phyloP scores from a whole-genome alignment of 2,113 vertebrate genomes.

The Petaurus breviceps region DNA sequence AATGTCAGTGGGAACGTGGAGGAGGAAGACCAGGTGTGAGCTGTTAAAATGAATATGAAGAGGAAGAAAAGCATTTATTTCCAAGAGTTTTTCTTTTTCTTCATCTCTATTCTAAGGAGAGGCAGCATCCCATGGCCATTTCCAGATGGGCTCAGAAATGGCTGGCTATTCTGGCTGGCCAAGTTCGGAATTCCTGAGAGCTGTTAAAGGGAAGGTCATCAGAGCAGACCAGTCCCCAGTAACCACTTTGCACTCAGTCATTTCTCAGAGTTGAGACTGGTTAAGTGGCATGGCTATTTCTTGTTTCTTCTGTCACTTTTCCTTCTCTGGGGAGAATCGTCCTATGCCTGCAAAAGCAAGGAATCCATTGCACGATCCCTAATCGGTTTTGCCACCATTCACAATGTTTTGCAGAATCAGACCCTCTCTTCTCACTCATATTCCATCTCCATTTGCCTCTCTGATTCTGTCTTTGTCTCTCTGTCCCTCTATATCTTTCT shows the following conservation, averaged over 20 bases:
- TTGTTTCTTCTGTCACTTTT: background rate
- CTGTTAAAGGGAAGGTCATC: background rate
- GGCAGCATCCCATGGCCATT: background rate
- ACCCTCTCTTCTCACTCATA: no score
- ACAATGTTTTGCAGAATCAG: background rate
- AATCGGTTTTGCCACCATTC: background rate
- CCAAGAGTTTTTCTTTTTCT: background rate
- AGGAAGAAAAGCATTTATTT: conserved; percentile 26
- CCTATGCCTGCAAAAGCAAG: background rate
- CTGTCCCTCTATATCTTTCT: no score
- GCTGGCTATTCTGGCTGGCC: background rate
- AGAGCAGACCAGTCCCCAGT: background rate
- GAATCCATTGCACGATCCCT: background rate
- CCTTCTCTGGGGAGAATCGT: background rate
- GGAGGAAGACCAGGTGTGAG: background rate
- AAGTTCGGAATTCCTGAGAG: background rate
- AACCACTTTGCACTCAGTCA: background rate
- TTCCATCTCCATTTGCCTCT: no score
- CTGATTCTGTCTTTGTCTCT: no score
- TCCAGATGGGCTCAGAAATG: background rate
- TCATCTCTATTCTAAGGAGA: background rate
- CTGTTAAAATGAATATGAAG: conserved; percentile 1
- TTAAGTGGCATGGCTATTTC: background rate
- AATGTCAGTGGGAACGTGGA: background rate
- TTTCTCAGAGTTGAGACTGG: background rate